Conservation (phyloP, 2,797 vertebrate genomes). For the Leuciscus waleckii region DNA sequence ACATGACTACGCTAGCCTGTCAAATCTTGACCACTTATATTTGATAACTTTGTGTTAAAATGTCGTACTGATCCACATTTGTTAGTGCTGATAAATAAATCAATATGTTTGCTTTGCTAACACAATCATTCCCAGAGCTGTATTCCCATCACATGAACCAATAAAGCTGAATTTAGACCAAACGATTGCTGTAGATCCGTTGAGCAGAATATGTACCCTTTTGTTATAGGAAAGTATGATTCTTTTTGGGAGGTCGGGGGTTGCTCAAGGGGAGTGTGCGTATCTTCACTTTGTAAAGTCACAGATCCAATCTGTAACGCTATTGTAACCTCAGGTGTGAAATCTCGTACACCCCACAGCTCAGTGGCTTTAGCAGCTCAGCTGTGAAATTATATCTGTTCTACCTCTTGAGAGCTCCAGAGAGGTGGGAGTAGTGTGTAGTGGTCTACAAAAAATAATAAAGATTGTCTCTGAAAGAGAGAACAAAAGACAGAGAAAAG, state of each 20-base stretch:
- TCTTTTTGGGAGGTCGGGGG: background rate
- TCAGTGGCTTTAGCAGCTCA: slow-evolving; percentile 70
- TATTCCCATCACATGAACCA: background rate
- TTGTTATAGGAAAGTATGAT: slow-evolving; percentile 9
- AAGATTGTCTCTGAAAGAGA: background rate
- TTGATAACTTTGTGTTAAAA: background rate
- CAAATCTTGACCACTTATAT: background rate
- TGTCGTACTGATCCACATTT: background rate
- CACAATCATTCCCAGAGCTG: background rate
- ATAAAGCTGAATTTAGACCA: background rate
- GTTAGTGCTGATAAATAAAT: background rate
- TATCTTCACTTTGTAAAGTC: slow-evolving; percentile 64
- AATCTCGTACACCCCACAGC: slow-evolving; percentile 68
- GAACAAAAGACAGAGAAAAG: background rate
- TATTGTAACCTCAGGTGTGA: slow-evolving; percentile 77
- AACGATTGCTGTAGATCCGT: background rate
- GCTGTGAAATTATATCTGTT: slow-evolving; percentile 81
- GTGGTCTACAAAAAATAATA: slow-evolving; percentile 1
- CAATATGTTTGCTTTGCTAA: background rate
- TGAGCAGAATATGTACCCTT: slow-evolving; percentile 22
- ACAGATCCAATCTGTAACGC: slow-evolving; percentile 69
- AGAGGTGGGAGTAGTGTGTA: slow-evolving; percentile 6
- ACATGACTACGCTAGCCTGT: background rate
- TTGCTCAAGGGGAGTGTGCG: background rate
- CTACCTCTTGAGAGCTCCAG: slow-evolving; percentile 54